Evolutionary conservation across 2,113 vertebrate species (phyloP), one percentile per base, ranked within the genome.

Genomic region (Nothobranchius furzeri): DNA sequence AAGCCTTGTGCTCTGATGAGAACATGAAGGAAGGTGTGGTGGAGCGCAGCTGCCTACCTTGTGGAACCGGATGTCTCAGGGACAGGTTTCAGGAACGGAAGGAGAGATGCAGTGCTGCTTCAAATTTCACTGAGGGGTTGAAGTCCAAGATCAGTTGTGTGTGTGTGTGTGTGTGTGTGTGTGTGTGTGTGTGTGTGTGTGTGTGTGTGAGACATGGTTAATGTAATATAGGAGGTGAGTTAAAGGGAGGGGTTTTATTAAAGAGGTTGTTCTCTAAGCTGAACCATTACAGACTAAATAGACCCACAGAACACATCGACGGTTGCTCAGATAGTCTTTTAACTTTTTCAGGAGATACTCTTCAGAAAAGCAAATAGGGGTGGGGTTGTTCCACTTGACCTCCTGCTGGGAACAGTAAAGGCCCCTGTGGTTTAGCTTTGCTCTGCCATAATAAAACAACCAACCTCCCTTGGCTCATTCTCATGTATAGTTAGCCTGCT

Each of bases 101-200:
- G 49, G 17, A 82, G 71, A 79, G 80, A 83, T 66, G 50, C 66
- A 79, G 24, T 2, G 55, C 55, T 75, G 85, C 64, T 42, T 90
- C 73, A 66, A 79, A 75, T 88, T 84, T 78, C 83, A 91, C 77
- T 40, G 1, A 65, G 57, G 50, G 90, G 84, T 73, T 91, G 83
- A 91, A 92, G 92, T 93, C 91, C 91, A 85, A 84, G 68, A 78
- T 52, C n/a, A 12, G 20, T 74, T 78, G 64, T 58, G 47, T 52
- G 57, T 70, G 52, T 48, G 51, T 40, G 48, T 36, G 57, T 57
- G 14, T 45, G 43, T 45, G 43, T 45, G 43, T 45, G 66, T 62
- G 52, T 55, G 73, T 57, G 54, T 45, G 52, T 59, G 47, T 49
- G 54, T 57, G 71, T 59, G 73, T 13, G 59, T 46, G 54, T 35